Conservation (phyloP, 2,113 vertebrate species). For the Melospiza melodia region DNA sequence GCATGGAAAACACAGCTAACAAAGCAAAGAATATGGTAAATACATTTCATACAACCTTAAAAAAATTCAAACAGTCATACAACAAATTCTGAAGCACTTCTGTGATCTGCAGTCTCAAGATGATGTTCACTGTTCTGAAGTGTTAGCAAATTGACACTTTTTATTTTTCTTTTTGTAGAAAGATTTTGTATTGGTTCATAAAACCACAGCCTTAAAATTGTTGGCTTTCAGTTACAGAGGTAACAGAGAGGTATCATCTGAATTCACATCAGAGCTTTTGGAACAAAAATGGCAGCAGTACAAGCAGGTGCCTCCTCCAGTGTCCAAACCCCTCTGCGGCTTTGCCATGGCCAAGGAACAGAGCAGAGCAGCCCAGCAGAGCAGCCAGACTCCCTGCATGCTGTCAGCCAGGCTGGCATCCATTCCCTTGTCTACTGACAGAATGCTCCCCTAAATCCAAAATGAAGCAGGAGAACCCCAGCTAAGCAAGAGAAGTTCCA, state of each 20-base stretch:
- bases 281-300: slow-evolving; percentile 65
- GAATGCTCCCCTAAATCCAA: slow-evolving; percentile 55
- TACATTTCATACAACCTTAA: slow-evolving; percentile 68
- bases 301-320: slow-evolving; percentile 60
- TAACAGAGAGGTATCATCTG: slow-evolving; percentile 76
- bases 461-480: slow-evolving; percentile 32
- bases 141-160: slow-evolving; percentile 66
- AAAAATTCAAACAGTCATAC: slow-evolving; percentile 61
- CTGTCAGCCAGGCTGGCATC: slow-evolving; percentile 43
- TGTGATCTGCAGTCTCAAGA: slow-evolving; percentile 63
- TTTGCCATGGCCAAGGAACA: slow-evolving; percentile 70
- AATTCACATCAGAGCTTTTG: slow-evolving; percentile 71
- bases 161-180: slow-evolving; percentile 28
- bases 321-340: slow-evolving; percentile 73
- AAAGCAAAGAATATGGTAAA: slow-evolving; percentile 63
- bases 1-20: slow-evolving; percentile 69
- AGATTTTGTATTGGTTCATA: slow-evolving; percentile 66
- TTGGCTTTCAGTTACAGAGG: slow-evolving; percentile 75
- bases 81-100: slow-evolving; percentile 67
- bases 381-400: slow-evolving; percentile 22
- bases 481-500: neutral
- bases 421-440: neutral
- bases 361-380: slow-evolving; percentile 39
- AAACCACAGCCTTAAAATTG: slow-evolving; percentile 71
- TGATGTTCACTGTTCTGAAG: slow-evolving; percentile 49